Percentiles rank a stretch among this genome's conserved stretches.
phyloP scores from a whole-genome alignment of 1,140 invertebrate genomes.

The Pseudachorutes palmiensis region DNA sequence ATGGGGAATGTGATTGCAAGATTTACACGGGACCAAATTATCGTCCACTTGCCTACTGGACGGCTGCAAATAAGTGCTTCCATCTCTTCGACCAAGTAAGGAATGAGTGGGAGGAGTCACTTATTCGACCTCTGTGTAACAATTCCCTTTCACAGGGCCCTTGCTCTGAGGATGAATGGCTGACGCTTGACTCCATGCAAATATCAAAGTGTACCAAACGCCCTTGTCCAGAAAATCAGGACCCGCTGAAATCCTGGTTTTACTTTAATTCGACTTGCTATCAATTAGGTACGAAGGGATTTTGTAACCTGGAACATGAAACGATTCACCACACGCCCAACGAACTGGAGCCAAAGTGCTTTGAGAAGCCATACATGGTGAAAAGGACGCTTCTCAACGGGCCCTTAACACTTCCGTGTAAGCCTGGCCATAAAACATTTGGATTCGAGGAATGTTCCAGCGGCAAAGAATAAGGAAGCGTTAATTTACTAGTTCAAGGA shows the following conservation, averaged over 20 bases:
- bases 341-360: neutral
- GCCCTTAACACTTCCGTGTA: neutral
- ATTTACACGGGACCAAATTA: neutral
- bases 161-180: neutral
- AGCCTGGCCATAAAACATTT: neutral
- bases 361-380: neutral
- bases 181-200: neutral
- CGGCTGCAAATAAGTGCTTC: neutral
- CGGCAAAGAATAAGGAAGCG: neutral
- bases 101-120: neutral
- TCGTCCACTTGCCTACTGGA: neutral
- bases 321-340: neutral
- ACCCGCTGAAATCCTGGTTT: neutral
- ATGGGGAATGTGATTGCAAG: slow-evolving; percentile 3
- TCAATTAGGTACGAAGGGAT: neutral
- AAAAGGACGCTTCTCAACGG: neutral
- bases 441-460: neutral
- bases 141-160: neutral
- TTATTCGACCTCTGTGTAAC: neutral
- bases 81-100: neutral
- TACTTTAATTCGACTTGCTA: neutral
- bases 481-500: neutral
- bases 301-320: neutral
- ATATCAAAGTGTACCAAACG: neutral
- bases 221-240: slow-evolving; percentile 1